These are phyloP conservation scores for Xiphophorus couchianus DNA, from an alignment of 2,113 vertebrate genomes.

Conservation along the genomic window DNA sequence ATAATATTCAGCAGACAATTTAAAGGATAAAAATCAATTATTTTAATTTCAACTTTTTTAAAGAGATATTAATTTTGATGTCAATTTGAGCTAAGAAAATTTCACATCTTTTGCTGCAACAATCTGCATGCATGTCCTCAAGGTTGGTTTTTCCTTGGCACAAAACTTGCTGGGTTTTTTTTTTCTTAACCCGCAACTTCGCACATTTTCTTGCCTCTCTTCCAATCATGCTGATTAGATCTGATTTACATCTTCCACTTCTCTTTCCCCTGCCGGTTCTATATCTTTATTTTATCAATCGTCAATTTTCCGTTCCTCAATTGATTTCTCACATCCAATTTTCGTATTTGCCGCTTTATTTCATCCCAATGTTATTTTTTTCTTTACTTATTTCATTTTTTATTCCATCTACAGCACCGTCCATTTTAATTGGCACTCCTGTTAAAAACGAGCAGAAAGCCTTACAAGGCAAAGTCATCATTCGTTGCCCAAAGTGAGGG, in stretches of 20 bases:
- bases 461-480: too few species aligned
- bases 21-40: background rate
- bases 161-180: slow-evolving; percentile 11
- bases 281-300: slow-evolving; percentile 6
- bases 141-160: slow-evolving; percentile 27
- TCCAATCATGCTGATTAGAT: slow-evolving; percentile 63
- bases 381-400: background rate
- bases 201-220: slow-evolving; percentile 26
- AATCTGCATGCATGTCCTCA: slow-evolving; percentile 19
- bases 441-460: background rate
- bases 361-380: background rate
- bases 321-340: slow-evolving; percentile 16
- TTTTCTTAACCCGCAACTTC: slow-evolving; percentile 1
- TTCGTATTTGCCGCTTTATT: background rate
- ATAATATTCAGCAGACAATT: background rate
- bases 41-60: background rate
- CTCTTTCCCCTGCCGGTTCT: slow-evolving; percentile 3
- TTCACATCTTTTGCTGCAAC: slow-evolving; percentile 21
- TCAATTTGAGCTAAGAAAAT: slow-evolving; percentile 53
- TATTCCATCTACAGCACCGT: background rate
- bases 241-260: slow-evolving; percentile 9
- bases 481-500: too few species aligned
- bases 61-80: slow-evolving; percentile 9
- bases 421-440: background rate
- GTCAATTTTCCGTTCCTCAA: background rate